A percentile compares a stretch with the other conserved stretches of the same genome.
Conservation (phyloP, 1,140 invertebrate genomes). For the Parapsyche elsis region DNA sequence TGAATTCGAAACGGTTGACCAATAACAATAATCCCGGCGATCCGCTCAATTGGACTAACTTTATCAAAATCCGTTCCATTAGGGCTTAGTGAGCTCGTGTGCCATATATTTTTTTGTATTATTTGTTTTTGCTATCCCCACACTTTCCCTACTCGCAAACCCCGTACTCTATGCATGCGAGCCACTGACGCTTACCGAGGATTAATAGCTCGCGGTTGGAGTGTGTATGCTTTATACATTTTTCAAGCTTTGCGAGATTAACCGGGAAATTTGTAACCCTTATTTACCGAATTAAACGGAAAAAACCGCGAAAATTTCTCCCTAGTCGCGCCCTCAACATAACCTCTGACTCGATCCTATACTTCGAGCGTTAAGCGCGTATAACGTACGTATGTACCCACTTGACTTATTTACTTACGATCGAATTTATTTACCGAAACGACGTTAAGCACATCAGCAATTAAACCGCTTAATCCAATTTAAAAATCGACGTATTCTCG, state of each 20-base stretch:
- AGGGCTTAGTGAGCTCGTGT: not conserved
- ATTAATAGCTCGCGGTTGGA: conserved; percentile 7
- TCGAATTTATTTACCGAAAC: too few relatives aligned
- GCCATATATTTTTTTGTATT: not conserved
- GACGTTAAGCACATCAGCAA: too few relatives aligned
- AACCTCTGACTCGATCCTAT: too few relatives aligned
- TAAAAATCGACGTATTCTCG: too few relatives aligned
- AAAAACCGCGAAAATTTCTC: too few relatives aligned
- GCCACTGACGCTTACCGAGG: not conserved
- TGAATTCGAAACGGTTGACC: not conserved
- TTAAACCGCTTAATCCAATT: too few relatives aligned
- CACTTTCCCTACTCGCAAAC: not conserved
- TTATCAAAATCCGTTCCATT: not conserved
- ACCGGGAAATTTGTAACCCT: conserved; percentile 9
- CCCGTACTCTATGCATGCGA: not conserved
- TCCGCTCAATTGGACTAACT: not conserved
- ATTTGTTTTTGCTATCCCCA: not conserved
- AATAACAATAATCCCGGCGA: not conserved
- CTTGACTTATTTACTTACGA: too few relatives aligned
- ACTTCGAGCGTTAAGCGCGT: too few relatives aligned
- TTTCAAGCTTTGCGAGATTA: conserved; percentile 24
- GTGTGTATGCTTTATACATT: not conserved
- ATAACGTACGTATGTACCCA: too few relatives aligned
- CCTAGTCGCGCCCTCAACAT: too few relatives aligned
- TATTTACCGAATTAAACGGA: not conserved